Base-by-base conservation (phyloP, 2,888 invertebrate genomes). In the Leptura quadrifasciata region DNA sequence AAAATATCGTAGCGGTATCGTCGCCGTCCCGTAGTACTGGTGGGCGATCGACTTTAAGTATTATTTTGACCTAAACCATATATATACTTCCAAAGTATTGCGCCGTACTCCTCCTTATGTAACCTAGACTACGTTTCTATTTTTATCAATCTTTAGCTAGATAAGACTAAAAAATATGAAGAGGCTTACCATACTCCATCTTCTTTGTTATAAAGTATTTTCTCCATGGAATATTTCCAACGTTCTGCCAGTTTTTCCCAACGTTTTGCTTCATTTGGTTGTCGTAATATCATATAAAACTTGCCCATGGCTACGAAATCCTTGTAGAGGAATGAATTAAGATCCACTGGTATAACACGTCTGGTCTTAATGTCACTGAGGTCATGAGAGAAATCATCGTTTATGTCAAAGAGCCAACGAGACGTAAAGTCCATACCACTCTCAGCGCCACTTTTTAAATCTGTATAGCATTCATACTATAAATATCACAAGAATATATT, bases 371-470 rank as follows among this genome's bases (percentile, higher is more conserved):
- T 92, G 77, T 93, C 91, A 1, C 91, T 89, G 72, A 97, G 87
- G 81, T 92, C 86, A 1, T 77, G 82, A 8, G 69, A 55, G 4
- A 77, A 79, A 8, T 72, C 67, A 10, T 93, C 93, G 5, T 91
- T 88, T 63, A 91, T 89, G 35, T 88, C 88, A 74, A 93, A 91
- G 84, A 95, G 93, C 96, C 96, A 97, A 27, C 96, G 92, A 1
- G 93, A 91, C 1, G 95, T 95, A 88, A 96, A 97, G 85, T 97
- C 97, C 96, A 95, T 96, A 0, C 97, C 97, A 57, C 95, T 94
- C 88, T 97, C 97, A 3, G 96, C 96, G 1, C 85, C 86, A 39
- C 86, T 83, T 76, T 85, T 84, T 17, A 87, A 35, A 31, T 95
- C 93, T 12, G 91, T 90, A 86, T 94, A 95, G 74, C 93, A 91